Percentiles rank a stretch among this genome's conserved stretches.
Evolutionary conservation across 1,140 invertebrate genomes (phyloP).

Genomic region (Bombus haemorrhoidalis): DNA sequence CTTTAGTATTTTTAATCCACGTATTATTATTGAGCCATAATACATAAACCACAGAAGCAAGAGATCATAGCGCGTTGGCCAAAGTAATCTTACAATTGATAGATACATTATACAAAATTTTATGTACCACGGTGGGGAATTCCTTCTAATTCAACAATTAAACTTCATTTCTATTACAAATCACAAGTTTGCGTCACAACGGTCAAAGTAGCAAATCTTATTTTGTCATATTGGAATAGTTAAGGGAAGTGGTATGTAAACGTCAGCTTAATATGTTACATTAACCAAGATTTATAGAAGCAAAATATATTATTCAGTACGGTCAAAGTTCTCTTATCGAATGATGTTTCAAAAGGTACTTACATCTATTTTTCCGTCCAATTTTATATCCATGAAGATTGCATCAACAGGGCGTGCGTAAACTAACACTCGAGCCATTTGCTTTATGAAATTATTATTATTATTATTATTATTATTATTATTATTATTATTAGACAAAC

Average conservation of each 20-base stretch:
- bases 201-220: not conserved
- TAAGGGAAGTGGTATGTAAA: too few species aligned
- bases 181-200: too few species aligned
- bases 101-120: too few species aligned
- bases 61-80: not conserved
- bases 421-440: slow-evolving; percentile 49
- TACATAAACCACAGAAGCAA: not conserved
- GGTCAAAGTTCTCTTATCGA: not conserved
- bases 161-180: not conserved
- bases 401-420: slow-evolving; percentile 43
- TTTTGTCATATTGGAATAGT: not conserved
- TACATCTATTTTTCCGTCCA: not conserved
- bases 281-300: not conserved
- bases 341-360: slow-evolving; percentile 18
- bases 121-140: not conserved
- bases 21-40: not conserved
- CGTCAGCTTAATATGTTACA: not conserved
- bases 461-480: too few species aligned
- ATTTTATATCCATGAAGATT: not conserved
- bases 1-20: not conserved
- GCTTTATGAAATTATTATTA: not conserved
- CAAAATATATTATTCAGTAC: not conserved
- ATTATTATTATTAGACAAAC: not conserved
- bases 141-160: not conserved
- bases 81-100: not conserved